Evolutionary conservation across 2,888 invertebrate species (phyloP).

Genomic region (Drosophila falleni): DNA sequence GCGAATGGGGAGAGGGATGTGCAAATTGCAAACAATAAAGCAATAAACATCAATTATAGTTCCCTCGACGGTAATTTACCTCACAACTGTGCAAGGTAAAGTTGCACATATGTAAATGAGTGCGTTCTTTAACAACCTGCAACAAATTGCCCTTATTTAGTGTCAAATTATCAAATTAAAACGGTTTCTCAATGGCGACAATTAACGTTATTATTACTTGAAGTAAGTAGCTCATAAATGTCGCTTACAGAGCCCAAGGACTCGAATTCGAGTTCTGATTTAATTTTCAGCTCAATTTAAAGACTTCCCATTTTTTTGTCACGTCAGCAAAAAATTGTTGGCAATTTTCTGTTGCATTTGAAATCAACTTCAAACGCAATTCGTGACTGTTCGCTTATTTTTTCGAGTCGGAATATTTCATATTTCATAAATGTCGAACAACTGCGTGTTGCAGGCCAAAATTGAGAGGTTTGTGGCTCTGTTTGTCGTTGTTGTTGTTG

Average conservation of each 20-base stretch:
- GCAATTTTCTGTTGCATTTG: conserved; percentile 26
- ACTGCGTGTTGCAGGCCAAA: conserved; percentile 31
- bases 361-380: conserved; percentile 26
- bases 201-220: conserved; percentile 2
- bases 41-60: conserved; percentile 47
- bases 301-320: neutral
- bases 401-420: conserved; percentile 58
- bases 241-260: neutral
- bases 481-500: conserved; percentile 10
- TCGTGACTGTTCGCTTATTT: conserved; percentile 43
- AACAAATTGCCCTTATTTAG: conserved; percentile 49
- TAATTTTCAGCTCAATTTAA: neutral
- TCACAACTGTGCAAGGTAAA: neutral
- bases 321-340: conserved; percentile 14
- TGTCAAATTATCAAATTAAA: conserved; percentile 37
- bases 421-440: conserved; percentile 51
- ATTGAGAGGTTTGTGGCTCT: conserved; percentile 40
- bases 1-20: too few relatives aligned
- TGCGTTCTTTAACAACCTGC: conserved; percentile 3
- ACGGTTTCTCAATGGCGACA: conserved; percentile 5
- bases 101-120: neutral
- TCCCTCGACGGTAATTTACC: conserved; percentile 34
- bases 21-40: conserved; percentile 29
- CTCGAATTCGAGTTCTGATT: neutral
- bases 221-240: neutral